Evolutionary conservation across 2,888 invertebrate genomes (phyloP).

Genomic region (Macaria notata): DNA sequence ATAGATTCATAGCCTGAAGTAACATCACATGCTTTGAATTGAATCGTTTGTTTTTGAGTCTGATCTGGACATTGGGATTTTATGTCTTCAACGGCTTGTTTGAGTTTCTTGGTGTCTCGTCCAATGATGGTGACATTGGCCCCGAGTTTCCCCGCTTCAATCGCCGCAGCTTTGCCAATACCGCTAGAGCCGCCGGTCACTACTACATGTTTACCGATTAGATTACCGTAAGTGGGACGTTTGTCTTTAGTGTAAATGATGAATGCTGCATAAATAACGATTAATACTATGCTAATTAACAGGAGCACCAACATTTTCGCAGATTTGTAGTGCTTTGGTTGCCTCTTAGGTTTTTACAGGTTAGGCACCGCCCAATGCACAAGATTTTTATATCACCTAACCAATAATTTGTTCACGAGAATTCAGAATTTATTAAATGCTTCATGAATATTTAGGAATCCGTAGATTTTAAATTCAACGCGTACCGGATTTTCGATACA

Average conservation of each 20-base stretch:
- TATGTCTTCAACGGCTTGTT: slow-evolving; percentile 83
- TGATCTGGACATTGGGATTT: slow-evolving; percentile 47
- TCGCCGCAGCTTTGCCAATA: slow-evolving; percentile 93
- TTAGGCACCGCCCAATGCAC: no score
- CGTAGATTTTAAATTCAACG: no score
- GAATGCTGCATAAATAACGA: slow-evolving; percentile 14
- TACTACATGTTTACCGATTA: slow-evolving; percentile 84
- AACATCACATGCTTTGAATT: slow-evolving; percentile 86
- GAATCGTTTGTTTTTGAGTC: slow-evolving; percentile 70
- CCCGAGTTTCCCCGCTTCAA: slow-evolving; percentile 89
- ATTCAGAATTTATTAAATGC: no score
- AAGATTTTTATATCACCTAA: no score
- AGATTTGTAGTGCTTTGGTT: no score
- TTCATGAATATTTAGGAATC: no score
- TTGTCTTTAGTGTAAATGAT: slow-evolving; percentile 40
- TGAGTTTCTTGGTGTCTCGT: slow-evolving; percentile 87
- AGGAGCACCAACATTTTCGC: slow-evolving; percentile 23
- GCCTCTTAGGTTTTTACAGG: no score
- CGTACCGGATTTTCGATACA: no score
- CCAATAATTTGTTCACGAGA: no score
- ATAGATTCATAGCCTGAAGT: slow-evolving; percentile 84
- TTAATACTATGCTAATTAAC: slow-evolving; percentile 11
- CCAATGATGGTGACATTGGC: slow-evolving; percentile 96
- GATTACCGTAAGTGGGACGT: slow-evolving; percentile 52
- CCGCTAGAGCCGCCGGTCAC: slow-evolving; percentile 98